phyloP scores from a whole-genome alignment of 2,888 invertebrate species.

The Antheraea assamensis region DNA sequence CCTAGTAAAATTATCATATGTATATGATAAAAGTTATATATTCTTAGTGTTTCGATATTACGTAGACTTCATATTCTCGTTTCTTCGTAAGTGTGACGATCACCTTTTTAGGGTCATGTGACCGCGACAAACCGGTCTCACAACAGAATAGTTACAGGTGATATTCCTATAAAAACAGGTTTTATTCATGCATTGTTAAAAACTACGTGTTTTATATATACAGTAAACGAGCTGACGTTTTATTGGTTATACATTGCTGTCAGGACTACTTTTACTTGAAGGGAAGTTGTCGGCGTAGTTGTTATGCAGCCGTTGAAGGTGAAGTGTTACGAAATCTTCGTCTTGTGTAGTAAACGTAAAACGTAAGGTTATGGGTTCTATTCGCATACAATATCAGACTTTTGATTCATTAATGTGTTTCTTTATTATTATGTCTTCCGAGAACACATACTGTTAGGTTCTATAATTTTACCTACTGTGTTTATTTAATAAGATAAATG shows the following conservation, averaged over 20 bases:
- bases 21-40: neutral
- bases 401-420: too few species aligned
- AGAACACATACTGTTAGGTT: neutral
- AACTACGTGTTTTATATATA: slow-evolving; percentile 43
- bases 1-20: neutral
- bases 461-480: neutral
- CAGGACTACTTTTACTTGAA: slow-evolving; percentile 56
- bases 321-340: slow-evolving; percentile 6
- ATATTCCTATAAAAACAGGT: slow-evolving; percentile 64
- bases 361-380: neutral
- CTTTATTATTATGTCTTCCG: neutral
- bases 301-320: slow-evolving; percentile 21
- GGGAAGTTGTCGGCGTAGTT: slow-evolving; percentile 31
- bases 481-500: too few species aligned
- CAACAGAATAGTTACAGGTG: slow-evolving; percentile 67
- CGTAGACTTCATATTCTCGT: slow-evolving; percentile 32
- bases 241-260: slow-evolving; percentile 32
- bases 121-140: slow-evolving; percentile 64
- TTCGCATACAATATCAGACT: neutral
- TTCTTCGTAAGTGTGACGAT: slow-evolving; percentile 57
- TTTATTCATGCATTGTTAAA: slow-evolving; percentile 57
- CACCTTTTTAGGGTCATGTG: slow-evolving; percentile 62
- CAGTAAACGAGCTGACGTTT: slow-evolving; percentile 43
- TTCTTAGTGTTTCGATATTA: slow-evolving; percentile 20
- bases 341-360: neutral